These are phyloP conservation scores for Zoanthus gigantus DNA, from an alignment of 92 coral and sea anemone genomes.

Conservation along the genomic window DNA sequence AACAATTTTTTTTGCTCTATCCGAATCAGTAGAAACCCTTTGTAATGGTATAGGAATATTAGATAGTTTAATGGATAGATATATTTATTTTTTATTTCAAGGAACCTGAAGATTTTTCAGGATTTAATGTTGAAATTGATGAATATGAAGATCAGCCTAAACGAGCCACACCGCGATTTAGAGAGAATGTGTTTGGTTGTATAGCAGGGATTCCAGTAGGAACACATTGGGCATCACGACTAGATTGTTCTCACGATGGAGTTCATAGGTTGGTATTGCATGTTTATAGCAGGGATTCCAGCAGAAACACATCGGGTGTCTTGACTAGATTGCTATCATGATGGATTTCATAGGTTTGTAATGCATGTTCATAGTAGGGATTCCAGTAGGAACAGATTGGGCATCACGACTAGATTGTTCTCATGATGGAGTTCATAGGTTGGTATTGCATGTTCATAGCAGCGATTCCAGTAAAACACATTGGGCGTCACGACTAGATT, in stretches of 20 bases:
- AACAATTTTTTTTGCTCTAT: no score
- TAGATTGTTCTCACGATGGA: slow-evolving; percentile 90
- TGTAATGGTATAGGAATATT: no score
- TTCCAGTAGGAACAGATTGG: slow-evolving; percentile 88
- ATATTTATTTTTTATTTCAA: background rate
- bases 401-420: slow-evolving; percentile 76
- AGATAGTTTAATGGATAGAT: no score
- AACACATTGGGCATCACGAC: slow-evolving; percentile 74
- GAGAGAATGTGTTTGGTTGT: slow-evolving; percentile 37
- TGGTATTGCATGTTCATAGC: background rate
- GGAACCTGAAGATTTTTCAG: slow-evolving; percentile 41
- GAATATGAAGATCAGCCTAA: slow-evolving; percentile 11
- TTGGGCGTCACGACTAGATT: slow-evolving; percentile 77
- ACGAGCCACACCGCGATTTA: slow-evolving; percentile 6
- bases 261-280: slow-evolving; percentile 74
- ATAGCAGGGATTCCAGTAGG: slow-evolving; percentile 78
- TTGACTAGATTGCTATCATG: background rate
- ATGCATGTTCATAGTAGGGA: slow-evolving; percentile 42
- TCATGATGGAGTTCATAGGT: slow-evolving; percentile 93
- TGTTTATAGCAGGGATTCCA: no score
- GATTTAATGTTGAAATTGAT: slow-evolving; percentile 23
- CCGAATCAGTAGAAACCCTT: no score
- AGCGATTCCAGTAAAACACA: slow-evolving; percentile 18
- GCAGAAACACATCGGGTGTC: no score
- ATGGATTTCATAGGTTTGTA: slow-evolving; percentile 87